A percentile compares a stretch with the other conserved stretches of the same genome.
Evolutionary conservation across 1,140 invertebrate species (phyloP).

Genomic region (Aphaenogaster floridana): DNA sequence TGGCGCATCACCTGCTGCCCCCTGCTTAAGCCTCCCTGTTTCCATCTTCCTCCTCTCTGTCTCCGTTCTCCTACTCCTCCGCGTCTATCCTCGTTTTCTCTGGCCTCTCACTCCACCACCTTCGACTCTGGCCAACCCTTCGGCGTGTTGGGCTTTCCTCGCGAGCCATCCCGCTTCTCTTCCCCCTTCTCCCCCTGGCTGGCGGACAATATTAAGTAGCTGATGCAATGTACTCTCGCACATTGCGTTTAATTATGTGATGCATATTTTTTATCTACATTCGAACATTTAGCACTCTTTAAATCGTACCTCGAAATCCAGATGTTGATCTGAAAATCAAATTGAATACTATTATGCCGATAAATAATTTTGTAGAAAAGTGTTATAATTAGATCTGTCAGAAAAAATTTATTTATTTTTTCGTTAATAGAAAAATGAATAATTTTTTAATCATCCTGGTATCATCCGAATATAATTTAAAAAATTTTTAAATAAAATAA

Average conservation of each 20-base stretch:
- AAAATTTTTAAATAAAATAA: background rate
- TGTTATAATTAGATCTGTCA: background rate
- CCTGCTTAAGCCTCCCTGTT: slow-evolving; percentile 82
- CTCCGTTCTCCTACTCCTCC: slow-evolving; percentile 71
- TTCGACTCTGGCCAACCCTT: slow-evolving; percentile 57
- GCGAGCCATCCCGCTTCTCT: slow-evolving; percentile 46
- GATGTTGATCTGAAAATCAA: background rate
- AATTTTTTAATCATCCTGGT: background rate
- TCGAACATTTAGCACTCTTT: slow-evolving; percentile 13
- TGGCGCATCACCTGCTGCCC: slow-evolving; percentile 87
- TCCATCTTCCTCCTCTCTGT: slow-evolving; percentile 71
- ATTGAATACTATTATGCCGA: background rate
- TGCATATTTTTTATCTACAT: background rate
- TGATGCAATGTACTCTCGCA: slow-evolving; percentile 40
- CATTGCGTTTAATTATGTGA: slow-evolving; percentile 20
- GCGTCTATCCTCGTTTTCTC: slow-evolving; percentile 45
- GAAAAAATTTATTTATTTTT: background rate
- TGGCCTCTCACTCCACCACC: slow-evolving; percentile 63
- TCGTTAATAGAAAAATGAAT: background rate
- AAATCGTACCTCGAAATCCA: background rate
- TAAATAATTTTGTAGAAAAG: background rate
- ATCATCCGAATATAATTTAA: background rate
- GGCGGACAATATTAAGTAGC: slow-evolving; percentile 36
- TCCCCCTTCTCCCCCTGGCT: slow-evolving; percentile 31
- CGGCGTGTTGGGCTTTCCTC: slow-evolving; percentile 41